These are phyloP conservation scores for Crocallis elinguaria DNA, from an alignment of 2,888 invertebrate species.

Conservation along the genomic window DNA sequence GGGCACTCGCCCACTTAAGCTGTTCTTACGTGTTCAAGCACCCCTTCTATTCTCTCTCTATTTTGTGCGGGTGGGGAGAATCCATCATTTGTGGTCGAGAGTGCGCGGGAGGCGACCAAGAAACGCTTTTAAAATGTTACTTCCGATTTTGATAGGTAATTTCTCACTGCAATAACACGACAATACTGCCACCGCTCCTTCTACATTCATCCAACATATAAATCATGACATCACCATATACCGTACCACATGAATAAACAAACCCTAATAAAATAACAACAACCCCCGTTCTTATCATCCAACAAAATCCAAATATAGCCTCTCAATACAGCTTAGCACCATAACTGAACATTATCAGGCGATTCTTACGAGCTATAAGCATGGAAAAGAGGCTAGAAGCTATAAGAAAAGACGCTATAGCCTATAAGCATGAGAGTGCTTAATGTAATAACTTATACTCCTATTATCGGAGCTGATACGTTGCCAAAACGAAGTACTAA, in stretches of 20 bases:
- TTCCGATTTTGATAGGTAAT: too few species aligned
- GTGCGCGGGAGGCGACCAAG: too few species aligned
- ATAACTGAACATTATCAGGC: conserved; percentile 28
- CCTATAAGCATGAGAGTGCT: conserved; percentile 20
- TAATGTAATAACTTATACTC: conserved; percentile 21
- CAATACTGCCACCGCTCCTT: too few species aligned
- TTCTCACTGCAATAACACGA: too few species aligned
- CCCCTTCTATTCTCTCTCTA: too few species aligned
- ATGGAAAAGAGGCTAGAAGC: conserved; percentile 20
- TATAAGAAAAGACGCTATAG: conserved; percentile 17
- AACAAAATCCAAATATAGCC: conserved; percentile 20
- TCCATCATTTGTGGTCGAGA: too few species aligned
- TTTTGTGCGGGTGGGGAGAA: too few species aligned
- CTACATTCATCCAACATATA: neutral
- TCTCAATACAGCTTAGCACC: conserved; percentile 19
- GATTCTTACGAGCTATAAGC: conserved; percentile 29
- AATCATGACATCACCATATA: neutral
- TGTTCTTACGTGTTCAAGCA: too few species aligned
- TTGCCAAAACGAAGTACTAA: conserved; percentile 19
- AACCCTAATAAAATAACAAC: conserved; percentile 6
- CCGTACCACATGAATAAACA: conserved; percentile 3
- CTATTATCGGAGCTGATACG: conserved; percentile 15
- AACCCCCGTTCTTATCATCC: conserved; percentile 8
- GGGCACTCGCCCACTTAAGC: too few species aligned
- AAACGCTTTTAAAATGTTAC: too few species aligned